Conservation (phyloP, 2,797 vertebrate genomes). For the Tamandua tetradactyla region DNA sequence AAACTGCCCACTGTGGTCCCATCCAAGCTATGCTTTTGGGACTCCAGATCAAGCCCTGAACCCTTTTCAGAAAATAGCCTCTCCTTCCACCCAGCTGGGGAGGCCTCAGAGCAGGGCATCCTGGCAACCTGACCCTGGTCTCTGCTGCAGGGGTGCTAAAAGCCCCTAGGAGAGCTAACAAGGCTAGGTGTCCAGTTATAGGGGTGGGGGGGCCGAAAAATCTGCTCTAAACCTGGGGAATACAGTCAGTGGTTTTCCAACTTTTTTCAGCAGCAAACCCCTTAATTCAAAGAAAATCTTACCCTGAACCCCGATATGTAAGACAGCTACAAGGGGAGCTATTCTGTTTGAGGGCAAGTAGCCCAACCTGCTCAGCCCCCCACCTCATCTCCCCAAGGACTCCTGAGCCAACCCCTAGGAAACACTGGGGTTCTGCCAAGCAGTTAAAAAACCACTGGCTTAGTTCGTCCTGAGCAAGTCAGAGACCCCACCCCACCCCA, state of each 20-base stretch:
- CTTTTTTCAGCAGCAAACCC: slow-evolving; percentile 74
- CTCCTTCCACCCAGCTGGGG: slow-evolving; percentile 34
- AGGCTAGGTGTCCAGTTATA: not conserved
- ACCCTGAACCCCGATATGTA: slow-evolving; percentile 80
- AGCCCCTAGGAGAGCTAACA: slow-evolving; percentile 50
- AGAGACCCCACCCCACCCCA: slow-evolving; percentile 62
- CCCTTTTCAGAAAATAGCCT: slow-evolving; percentile 58
- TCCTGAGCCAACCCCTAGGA: slow-evolving; percentile 72
- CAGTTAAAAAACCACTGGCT: slow-evolving; percentile 78
- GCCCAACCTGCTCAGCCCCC: slow-evolving; percentile 35
- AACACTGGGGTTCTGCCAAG: slow-evolving; percentile 65
- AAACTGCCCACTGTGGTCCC: slow-evolving; percentile 65
- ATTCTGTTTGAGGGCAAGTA: slow-evolving; percentile 68
- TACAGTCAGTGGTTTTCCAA: slow-evolving; percentile 75
- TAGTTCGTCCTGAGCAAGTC: slow-evolving; percentile 78
- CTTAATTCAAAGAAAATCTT: slow-evolving; percentile 78
- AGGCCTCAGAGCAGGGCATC: slow-evolving; percentile 55
- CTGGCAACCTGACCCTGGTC: slow-evolving; percentile 27
- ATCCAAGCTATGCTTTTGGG: slow-evolving; percentile 59
- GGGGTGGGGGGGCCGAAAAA: slow-evolving; percentile 25
- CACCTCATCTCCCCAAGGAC: slow-evolving; percentile 48
- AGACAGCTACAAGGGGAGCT: slow-evolving; percentile 70
- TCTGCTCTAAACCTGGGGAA: slow-evolving; percentile 58
- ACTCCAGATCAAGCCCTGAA: slow-evolving; percentile 62
- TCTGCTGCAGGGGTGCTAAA: slow-evolving; percentile 37